Percentiles rank a stretch among this genome's conserved stretches.
Conservation (phyloP, 2,888 invertebrate species). For the Cephus sareptanus region DNA sequence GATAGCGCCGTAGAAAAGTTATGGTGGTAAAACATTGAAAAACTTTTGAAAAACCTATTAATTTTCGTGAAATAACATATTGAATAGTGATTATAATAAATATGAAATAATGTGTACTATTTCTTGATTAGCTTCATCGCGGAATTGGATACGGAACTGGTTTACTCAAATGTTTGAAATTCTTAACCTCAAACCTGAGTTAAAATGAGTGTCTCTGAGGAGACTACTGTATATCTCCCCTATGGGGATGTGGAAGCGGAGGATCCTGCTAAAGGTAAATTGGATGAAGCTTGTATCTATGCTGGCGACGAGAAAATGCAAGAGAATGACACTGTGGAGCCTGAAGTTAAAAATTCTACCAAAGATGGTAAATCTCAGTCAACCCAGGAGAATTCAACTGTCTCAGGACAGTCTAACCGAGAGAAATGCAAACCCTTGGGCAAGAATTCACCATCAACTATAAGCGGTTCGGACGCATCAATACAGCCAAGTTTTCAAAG, state of each 20-base stretch:
- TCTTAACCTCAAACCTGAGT: slow-evolving; percentile 20
- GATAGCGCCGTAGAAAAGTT: slow-evolving; percentile 23
- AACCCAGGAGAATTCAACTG: not conserved
- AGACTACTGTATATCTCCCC: slow-evolving; percentile 14
- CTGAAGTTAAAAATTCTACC: not conserved
- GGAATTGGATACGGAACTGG: not conserved
- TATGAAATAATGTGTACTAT: not conserved
- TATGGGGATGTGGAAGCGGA: slow-evolving; percentile 13
- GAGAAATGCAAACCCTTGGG: not conserved
- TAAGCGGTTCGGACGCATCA: not conserved
- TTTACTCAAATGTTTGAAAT: slow-evolving; percentile 7
- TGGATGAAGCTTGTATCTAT: not conserved
- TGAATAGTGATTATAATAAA: slow-evolving; percentile 1
- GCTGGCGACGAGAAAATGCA: not conserved
- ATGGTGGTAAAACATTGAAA: slow-evolving; percentile 26
- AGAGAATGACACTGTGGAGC: not conserved
- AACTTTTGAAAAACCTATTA: slow-evolving; percentile 19
- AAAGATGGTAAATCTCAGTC: not conserved
- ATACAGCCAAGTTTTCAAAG: not conserved
- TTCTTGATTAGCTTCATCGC: not conserved
- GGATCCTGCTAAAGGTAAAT: not conserved
- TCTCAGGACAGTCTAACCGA: not conserved
- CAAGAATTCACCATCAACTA: not conserved
- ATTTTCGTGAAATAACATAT: not conserved
- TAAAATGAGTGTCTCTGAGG: slow-evolving; percentile 20